Base-by-base conservation (phyloP, 2,113 vertebrate genomes). In the Helogale parvula region DNA sequence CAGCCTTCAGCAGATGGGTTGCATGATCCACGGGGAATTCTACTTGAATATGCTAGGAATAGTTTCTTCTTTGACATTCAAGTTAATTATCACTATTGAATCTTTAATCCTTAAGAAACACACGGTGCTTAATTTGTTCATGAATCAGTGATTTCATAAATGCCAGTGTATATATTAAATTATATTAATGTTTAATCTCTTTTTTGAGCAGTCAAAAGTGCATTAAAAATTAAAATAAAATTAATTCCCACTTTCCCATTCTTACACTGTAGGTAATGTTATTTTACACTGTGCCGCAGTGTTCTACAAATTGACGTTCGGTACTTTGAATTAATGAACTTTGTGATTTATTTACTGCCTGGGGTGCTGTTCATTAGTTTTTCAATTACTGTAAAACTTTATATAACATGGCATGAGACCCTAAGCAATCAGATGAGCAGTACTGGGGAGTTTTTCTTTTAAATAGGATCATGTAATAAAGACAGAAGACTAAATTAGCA, bases 321-420 rank as follows among this genome's bases (percentile, higher is more conserved):
- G 90, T 84, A 17, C 25, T 98, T 96, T 92, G 92, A 96, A 90
- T 97, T 96, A 98, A 98, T 93, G 96, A 96, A 95, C 79, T 86
- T 92, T n/a, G 41, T 97, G 83, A 91, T 97, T 97, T 97, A 97
- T 98, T 98, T 98, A 97, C 69, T 96, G 94, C 92, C 95, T 65
- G 81, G 96, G 88, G 89, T 92, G 60, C 92, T 98, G 74, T 83
- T 95, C 87, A 57, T 95, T 97, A 98, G 81, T 96, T 98, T 97
- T 98, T 97, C 80, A 97, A 74, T 98, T 98, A 95, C 21, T 8
- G 65, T 96, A 96, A 97, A 97, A 96, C 50, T 94, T 96, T 79
- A 85, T 90, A 54, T 52, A 91, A 93, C 71, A 45, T 6, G 41
- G 83, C 87, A 93, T 92, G 93, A 97, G 83, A 89, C 83, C 11